Evolutionary conservation across 2,113 vertebrate species (phyloP), one percentile per base, ranked within the genome.

Genomic region (Carassius carassius): DNA sequence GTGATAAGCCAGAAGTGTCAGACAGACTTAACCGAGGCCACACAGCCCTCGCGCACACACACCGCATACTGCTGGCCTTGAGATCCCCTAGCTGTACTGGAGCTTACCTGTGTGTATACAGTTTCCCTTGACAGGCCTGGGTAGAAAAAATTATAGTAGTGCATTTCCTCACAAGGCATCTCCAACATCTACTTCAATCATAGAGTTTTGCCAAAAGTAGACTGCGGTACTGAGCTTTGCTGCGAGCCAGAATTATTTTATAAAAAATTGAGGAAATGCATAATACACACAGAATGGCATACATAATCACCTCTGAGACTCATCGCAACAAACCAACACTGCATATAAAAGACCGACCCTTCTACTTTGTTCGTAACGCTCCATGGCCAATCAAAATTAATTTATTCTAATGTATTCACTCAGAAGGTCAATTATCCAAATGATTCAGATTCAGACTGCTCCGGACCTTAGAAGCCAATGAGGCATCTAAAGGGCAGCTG

Each of bases 351-450:
- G 87, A 86, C 81, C 62, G 86, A 91, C 92, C 88, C 91, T 94
- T 90, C 84, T 13, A 85, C 90, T 92, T 92, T 91, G 93, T 94
- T 95, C 92, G 89, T 90, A 92, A 87, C 93, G 92, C 89, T 92
- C 91, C 89, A 86, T 87, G 86, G 91, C 90, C 91, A 95, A 94
- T 95, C 93, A 95, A 92, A 95, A 92, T 93, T 94, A 95, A 96
- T 94, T 91, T 94, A 96, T 94, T 95, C 88, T 95, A 96, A 96
- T 96, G 90, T 90, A 95, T 93, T 92, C 93, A 93, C 90, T 94
- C 84, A 93, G 93, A 96, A 95, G 93, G 94, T 95, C 93, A 96
- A 94, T 96, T 95, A 96, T 92, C 92, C 90, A 95, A 95, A 95
- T 92, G 88, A 89, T 93, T 93, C 91, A 93, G 94, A 95, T 94